These are phyloP conservation scores for Florisuga fusca DNA, from an alignment of 2,797 vertebrate genomes.

Conservation along the genomic window DNA sequence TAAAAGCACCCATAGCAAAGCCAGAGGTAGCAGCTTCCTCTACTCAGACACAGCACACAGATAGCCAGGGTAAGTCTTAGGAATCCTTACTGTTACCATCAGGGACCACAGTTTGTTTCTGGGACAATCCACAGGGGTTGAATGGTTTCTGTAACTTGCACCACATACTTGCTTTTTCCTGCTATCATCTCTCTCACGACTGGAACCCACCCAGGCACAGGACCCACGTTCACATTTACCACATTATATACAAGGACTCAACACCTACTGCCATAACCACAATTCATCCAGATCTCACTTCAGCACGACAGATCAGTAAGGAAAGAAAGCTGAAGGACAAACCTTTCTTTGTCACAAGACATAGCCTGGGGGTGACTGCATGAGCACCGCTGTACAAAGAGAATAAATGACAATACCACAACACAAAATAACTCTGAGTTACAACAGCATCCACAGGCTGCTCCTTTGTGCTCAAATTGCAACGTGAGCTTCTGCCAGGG, in stretches of 20 bases:
- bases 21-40: background rate
- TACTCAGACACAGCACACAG: background rate
- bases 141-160: rapidly evolving
- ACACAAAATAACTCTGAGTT: background rate
- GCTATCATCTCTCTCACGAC: background rate
- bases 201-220: background rate
- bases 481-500: rapidly evolving
- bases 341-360: background rate
- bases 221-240: background rate
- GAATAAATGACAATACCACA: background rate
- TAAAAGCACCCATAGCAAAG: background rate
- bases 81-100: background rate
- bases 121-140: background rate
- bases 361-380: background rate
- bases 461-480: background rate
- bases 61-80: rapidly evolving
- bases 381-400: background rate
- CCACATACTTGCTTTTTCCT: background rate
- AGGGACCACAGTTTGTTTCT: background rate
- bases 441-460: rapidly evolving
- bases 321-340: background rate
- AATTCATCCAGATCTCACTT: background rate
- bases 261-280: background rate
- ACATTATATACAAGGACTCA: background rate
- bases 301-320: background rate